Conservation (phyloP, 1,140 invertebrate species). For the Zeugodacus cucurbitae region DNA sequence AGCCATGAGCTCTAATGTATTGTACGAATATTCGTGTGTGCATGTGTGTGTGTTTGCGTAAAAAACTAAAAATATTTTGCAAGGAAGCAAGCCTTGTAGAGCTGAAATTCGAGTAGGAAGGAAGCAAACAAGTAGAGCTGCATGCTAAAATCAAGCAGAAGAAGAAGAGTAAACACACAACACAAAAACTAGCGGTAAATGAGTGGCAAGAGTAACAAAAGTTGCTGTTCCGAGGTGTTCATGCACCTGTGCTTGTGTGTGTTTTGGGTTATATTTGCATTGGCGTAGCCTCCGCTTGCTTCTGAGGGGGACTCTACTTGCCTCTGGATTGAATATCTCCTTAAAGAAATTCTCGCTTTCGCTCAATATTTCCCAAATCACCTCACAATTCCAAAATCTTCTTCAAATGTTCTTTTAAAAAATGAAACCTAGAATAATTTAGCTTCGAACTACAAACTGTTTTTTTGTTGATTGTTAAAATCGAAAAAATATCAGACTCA, state of each 20-base stretch:
- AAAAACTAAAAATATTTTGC: slow-evolving; percentile 17
- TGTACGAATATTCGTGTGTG: background rate
- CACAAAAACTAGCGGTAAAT: slow-evolving; percentile 10
- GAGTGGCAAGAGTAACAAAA: background rate
- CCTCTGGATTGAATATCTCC: background rate
- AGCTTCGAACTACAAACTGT: too few species aligned
- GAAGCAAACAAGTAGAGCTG: background rate
- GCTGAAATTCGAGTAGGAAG: slow-evolving; percentile 31
- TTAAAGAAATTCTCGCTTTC: too few species aligned
- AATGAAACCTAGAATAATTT: too few species aligned
- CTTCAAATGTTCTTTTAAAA: too few species aligned
- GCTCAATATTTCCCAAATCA: too few species aligned
- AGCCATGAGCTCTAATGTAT: background rate
- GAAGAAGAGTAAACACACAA: background rate
- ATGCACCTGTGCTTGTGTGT: background rate
- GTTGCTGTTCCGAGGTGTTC: background rate
- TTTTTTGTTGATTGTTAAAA: too few species aligned
- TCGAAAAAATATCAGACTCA: too few species aligned
- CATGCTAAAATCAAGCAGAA: background rate
- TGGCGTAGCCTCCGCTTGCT: background rate
- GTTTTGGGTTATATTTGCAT: background rate
- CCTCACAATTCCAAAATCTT: too few species aligned
- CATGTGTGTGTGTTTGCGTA: background rate
- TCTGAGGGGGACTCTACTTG: background rate
- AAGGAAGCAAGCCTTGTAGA: background rate